phyloP scores from a whole-genome alignment of 2,888 invertebrate genomes.

The Parnassius orleans region DNA sequence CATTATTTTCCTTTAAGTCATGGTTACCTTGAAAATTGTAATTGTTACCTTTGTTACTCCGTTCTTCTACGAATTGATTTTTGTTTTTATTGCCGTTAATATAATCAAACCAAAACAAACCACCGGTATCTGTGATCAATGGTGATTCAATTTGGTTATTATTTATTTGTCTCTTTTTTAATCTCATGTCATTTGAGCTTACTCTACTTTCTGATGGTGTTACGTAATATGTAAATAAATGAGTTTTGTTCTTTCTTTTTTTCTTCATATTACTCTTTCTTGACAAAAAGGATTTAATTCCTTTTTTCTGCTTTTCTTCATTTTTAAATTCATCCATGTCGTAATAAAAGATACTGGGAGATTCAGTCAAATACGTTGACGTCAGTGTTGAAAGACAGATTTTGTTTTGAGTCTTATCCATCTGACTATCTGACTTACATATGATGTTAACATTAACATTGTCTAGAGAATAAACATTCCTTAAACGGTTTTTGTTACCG shows the following conservation, averaged over 20 bases:
- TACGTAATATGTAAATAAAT: conserved; percentile 21
- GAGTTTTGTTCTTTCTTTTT: conserved; percentile 35
- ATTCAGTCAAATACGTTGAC: conserved; percentile 12
- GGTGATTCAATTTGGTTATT: conserved; percentile 38
- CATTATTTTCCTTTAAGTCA: conserved; percentile 1
- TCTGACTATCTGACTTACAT: conserved; percentile 41
- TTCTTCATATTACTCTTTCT: conserved; percentile 25
- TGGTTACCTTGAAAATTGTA: neutral
- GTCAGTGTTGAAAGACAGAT: conserved; percentile 10
- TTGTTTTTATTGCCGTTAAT: conserved; percentile 35
- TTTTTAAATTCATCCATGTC: conserved; percentile 26
- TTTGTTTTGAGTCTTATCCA: conserved; percentile 12
- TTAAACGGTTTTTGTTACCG: conserved; percentile 20
- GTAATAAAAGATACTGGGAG: conserved; percentile 26
- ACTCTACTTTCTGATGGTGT: conserved; percentile 31
- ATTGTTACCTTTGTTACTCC: neutral
- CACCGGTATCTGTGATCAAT: conserved; percentile 43
- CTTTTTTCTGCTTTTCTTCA: conserved; percentile 31
- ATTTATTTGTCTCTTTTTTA: conserved; percentile 35
- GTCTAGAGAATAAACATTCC: conserved; percentile 54
- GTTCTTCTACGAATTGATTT: conserved; percentile 21
- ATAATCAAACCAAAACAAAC: conserved; percentile 48
- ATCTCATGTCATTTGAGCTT: conserved; percentile 19
- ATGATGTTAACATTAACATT: conserved; percentile 63
- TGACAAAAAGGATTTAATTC: conserved; percentile 38